phyloP scores from a whole-genome alignment of 37 sponge, comb jelly and placozoan genomes.

The Haliclona indistincta region DNA sequence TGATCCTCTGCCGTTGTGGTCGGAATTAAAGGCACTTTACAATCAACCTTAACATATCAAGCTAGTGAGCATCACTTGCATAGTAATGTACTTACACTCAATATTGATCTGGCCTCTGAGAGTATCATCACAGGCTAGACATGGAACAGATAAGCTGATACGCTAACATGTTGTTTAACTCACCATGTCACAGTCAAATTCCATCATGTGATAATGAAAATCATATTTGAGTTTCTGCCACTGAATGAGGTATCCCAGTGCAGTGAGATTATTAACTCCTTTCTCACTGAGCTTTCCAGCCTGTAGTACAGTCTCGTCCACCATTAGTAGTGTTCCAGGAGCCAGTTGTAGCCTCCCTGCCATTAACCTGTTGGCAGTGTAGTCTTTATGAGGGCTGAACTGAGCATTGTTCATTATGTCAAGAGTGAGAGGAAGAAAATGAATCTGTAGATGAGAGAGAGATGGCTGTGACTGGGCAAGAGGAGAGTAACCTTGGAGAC shows the following conservation, averaged over 20 bases:
- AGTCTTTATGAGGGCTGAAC: conserved; percentile 87
- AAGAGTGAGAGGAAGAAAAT: conserved; percentile 75
- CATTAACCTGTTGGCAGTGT: conserved; percentile 71
- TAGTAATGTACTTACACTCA: conserved; percentile 40
- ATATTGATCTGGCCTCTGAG: conserved; percentile 87
- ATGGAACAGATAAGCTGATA: not conserved
- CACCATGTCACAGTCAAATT: conserved; percentile 74
- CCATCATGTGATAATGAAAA: conserved; percentile 77
- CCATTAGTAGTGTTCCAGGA: conserved; percentile 69
- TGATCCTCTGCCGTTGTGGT: conserved; percentile 49
- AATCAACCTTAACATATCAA: conserved; percentile 56
- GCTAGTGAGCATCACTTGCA: not conserved
- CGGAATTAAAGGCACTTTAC: conserved; percentile 21
- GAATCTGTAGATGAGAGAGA: conserved; percentile 36
- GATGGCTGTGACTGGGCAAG: not conserved
- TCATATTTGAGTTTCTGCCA: conserved; percentile 92
- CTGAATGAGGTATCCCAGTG: conserved; percentile 67
- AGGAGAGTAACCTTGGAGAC: not conserved
- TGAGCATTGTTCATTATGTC: conserved; percentile 65
- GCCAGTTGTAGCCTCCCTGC: conserved; percentile 86
- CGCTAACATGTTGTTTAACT: conserved; percentile 6
- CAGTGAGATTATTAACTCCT: conserved; percentile 78
- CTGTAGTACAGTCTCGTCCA: conserved; percentile 83
- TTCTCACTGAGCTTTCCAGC: conserved; percentile 75
- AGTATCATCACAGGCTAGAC: conserved; percentile 69